Base-by-base conservation (phyloP, 2,888 invertebrate species). In the Epirrhoe tristata region DNA sequence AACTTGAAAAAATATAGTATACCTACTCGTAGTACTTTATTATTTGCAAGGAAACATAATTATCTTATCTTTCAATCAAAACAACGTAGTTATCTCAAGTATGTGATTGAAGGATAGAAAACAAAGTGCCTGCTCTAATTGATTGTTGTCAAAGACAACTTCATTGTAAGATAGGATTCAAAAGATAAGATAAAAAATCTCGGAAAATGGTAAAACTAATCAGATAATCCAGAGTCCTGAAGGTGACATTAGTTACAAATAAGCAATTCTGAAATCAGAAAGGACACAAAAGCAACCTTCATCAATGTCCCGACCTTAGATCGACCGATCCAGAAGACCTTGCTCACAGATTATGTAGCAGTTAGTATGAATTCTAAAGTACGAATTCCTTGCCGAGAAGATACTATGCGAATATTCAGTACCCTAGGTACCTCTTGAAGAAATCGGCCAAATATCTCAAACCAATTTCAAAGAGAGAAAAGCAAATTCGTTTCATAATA, bases 251-350 rank as follows among this genome's bases (percentile, higher is more conserved):
- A 48, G 46, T 12, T 16, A 43, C 12, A 16, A 46, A 54, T 59
- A 32, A 59, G 50, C n/a, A 32, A 73, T 48, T 61, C 53, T 53
- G 53, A 57, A 56, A 61, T 54, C 50, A 36, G 54, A 31, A 72
- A 72, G 74, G 75, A 77, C 71, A 75, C 70, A 73, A 72, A 67
- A 70, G 64, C 62, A 77, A 84, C 81, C 80, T 83, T 81, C 73
- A 58, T 14, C 17, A 73, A 78, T 74, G 78, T 76, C 72, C 68
- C 51, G 80, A 77, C 84, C 84, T 86, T 85, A 80, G 60, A 50
- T 58, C 74, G 77, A 73, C 74, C 77, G 73, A 68, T 77, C 80
- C 76, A 78, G 67, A 67, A 74, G 75, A 76, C 79, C 77, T 80
- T 78, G 77, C 74, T 17, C 6, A 48, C 34, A 58, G 58, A 17